Percentiles rank a stretch among this genome's conserved stretches.
phyloP scores from a whole-genome alignment of 2,888 invertebrate genomes.

The Caenorhabditis uteleia region DNA sequence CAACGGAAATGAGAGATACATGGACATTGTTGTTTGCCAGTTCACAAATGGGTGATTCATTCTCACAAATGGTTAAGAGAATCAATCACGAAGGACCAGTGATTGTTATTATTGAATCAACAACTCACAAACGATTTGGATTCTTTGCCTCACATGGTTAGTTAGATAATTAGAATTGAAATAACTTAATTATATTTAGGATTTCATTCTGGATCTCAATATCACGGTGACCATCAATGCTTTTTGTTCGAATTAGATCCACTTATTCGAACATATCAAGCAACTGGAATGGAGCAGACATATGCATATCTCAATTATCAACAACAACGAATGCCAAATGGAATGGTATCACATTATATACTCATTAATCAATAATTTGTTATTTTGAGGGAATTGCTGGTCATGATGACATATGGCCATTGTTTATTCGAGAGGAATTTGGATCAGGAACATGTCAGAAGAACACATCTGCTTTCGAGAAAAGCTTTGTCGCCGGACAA shows the following conservation, averaged over 20 bases:
- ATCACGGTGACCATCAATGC: slow-evolving; percentile 75
- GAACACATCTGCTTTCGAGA: slow-evolving; percentile 46
- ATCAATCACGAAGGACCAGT: slow-evolving; percentile 73
- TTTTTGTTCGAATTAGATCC: slow-evolving; percentile 87
- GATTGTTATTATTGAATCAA: slow-evolving; percentile 80
- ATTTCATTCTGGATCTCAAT: slow-evolving; percentile 48
- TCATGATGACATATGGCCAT: slow-evolving; percentile 44
- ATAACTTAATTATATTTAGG: slow-evolving; percentile 30
- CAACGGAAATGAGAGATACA: not conserved
- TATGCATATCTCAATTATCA: slow-evolving; percentile 90
- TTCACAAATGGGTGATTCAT: slow-evolving; percentile 48
- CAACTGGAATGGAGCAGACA: slow-evolving; percentile 85
- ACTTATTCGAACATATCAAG: slow-evolving; percentile 79
- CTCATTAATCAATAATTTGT: not conserved
- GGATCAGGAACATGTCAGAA: slow-evolving; percentile 39
- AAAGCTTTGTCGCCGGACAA: slow-evolving; percentile 46
- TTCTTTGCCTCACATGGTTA: slow-evolving; percentile 81
- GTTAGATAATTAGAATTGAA: slow-evolving; percentile 10
- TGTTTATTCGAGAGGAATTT: slow-evolving; percentile 54
- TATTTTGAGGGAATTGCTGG: slow-evolving; percentile 53
- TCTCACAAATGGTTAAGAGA: slow-evolving; percentile 48
- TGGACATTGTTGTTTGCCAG: slow-evolving; percentile 46
- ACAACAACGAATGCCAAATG: slow-evolving; percentile 92
- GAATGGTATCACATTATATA: slow-evolving; percentile 74
- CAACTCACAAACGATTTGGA: slow-evolving; percentile 83